Evolutionary conservation across 1,140 invertebrate species (phyloP).

Genomic region (Tribolium castaneum): DNA sequence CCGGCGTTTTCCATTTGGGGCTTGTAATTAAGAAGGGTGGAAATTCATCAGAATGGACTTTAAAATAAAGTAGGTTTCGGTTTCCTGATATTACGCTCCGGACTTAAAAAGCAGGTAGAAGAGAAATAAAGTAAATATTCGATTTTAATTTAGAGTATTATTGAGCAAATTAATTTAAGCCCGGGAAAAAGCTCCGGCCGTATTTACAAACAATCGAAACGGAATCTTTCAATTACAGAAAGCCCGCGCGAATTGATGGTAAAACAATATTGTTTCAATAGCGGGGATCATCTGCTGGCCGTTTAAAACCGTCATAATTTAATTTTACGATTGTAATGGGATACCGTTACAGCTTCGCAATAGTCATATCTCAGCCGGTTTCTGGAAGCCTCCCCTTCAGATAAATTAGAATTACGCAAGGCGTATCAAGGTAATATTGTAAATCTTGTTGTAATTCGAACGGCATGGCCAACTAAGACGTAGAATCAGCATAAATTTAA

Average conservation of each 20-base stretch:
- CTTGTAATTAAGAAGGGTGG: constrained; percentile 61
- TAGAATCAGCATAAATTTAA: constrained; percentile 67
- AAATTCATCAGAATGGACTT: constrained; percentile 62
- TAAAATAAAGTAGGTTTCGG: constrained; percentile 50
- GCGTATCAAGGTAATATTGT: constrained; percentile 65
- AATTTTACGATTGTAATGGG: constrained; percentile 62
- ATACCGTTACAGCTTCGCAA: constrained; percentile 54
- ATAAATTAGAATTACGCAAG: constrained; percentile 65
- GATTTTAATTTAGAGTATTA: constrained; percentile 49
- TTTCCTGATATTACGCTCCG: constrained; percentile 41
- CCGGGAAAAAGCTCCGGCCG: background rate
- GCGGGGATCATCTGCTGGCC: constrained; percentile 30
- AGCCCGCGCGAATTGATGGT: constrained; percentile 15
- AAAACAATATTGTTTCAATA: constrained; percentile 40
- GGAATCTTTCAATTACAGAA: constrained; percentile 28
- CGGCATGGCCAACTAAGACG: constrained; percentile 63
- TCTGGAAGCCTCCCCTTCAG: constrained; percentile 54
- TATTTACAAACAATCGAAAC: constrained; percentile 34
- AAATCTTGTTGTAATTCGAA: constrained; percentile 65
- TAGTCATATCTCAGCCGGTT: constrained; percentile 60
- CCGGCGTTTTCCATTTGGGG: constrained; percentile 32
- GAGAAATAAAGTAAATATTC: constrained; percentile 46
- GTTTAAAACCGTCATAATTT: constrained; percentile 60
- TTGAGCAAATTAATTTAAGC: constrained; percentile 42
- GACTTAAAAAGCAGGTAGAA: constrained; percentile 45